phyloP scores from a whole-genome alignment of 1,140 invertebrate genomes.

The Drosophila nigrodunni region DNA sequence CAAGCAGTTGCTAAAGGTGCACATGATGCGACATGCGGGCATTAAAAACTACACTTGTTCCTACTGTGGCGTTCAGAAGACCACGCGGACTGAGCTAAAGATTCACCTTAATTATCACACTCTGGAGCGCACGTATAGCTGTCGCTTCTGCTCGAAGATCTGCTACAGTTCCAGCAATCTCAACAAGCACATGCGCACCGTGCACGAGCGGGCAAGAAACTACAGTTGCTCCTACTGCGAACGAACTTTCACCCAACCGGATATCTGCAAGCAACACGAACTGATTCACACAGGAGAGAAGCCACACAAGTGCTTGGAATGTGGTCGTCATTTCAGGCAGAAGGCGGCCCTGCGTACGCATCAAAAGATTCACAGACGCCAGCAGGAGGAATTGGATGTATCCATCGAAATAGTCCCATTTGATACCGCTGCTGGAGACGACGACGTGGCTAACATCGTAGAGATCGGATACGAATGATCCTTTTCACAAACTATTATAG shows the following conservation, averaged over 20 bases:
- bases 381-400: constrained; percentile 11
- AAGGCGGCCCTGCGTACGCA: constrained; percentile 57
- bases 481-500: background rate
- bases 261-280: constrained; percentile 64
- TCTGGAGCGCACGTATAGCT: constrained; percentile 56
- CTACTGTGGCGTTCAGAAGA: constrained; percentile 61
- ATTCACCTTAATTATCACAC: constrained; percentile 68
- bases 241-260: constrained; percentile 53
- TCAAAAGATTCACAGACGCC: constrained; percentile 54
- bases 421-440: background rate
- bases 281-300: constrained; percentile 85
- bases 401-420: background rate
- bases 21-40: constrained; percentile 66
- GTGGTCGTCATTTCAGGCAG: constrained; percentile 56
- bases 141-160: constrained; percentile 54
- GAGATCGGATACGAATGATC: background rate
- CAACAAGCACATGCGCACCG: constrained; percentile 56
- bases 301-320: constrained; percentile 57
- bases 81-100: constrained; percentile 62
- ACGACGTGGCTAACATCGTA: background rate
- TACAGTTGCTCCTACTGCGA: constrained; percentile 59
- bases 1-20: constrained; percentile 57
- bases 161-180: constrained; percentile 62
- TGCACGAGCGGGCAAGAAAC: constrained; percentile 57
- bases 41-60: constrained; percentile 64